Base-by-base conservation (phyloP, 2,888 invertebrate genomes). In the Drosophila paramelanica region DNA sequence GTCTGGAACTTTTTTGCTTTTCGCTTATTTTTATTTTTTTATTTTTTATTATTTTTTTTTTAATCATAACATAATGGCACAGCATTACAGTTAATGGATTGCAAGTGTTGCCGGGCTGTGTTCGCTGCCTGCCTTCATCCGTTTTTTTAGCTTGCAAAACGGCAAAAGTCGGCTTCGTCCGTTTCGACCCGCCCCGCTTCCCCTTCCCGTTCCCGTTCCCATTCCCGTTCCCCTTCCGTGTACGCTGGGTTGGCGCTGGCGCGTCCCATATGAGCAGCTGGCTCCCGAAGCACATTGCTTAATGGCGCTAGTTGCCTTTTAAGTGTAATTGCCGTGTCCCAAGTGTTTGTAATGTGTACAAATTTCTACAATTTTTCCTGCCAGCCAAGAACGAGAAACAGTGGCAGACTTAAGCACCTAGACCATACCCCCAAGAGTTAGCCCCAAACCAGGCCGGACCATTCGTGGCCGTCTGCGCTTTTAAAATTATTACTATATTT, bases 291-390 rank as follows among this genome's bases (percentile, higher is more conserved):
- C 70, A 74, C 72, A 80, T 80, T 81, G 72, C 86, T 81, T 73
- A 77, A 81, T 85, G 88, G 81, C 73, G 71, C 78, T 80, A 77
- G 78, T 81, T 79, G 89, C 86, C 84, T 88, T 88, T 89, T 87
- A 89, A 87, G 85, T 81, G 86, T 89, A 89, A 89, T 89, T 89
- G 89, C 83, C 79, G 82, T 77, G 81, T 77, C 81, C 84, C 81
- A 83, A 83, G 81, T 81, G 81, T 81, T 81, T 83, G 81, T 83
- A 83, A 83, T 83, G 84, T 83, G 76, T 77, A 80, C 67, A 77
- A 80, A 82, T 77, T 73, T 82, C 79, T 47, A 73, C 66, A 58
- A 76, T 74, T 78, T 73, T 76, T 75, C 73, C 71, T 72, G 67
- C 64, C 64, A 67, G 49, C 51, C 52, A 67, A 57, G 51, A 50